phyloP scores from a whole-genome alignment of 2,113 vertebrate genomes.

The Eublepharis macularius region DNA sequence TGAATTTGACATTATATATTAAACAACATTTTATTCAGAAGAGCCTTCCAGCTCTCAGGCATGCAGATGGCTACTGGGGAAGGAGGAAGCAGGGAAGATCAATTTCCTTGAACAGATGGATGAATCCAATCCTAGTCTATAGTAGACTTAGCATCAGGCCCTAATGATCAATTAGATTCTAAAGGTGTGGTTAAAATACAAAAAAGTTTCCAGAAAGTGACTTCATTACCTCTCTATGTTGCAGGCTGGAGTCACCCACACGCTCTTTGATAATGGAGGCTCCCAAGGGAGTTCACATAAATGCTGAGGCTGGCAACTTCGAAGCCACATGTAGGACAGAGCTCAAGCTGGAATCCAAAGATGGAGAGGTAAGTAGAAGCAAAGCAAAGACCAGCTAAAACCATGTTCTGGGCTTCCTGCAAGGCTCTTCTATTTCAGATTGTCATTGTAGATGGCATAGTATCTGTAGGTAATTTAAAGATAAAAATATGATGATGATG shows the following conservation, averaged over 20 bases:
- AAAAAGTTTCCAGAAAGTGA: background rate
- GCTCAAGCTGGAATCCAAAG: constrained; percentile 96
- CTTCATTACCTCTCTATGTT: constrained; percentile 13
- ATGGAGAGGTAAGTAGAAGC: constrained; percentile 86
- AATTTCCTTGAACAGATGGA: no score
- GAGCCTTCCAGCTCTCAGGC: no score
- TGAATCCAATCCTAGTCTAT: background rate
- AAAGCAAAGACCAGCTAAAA: accelerated
- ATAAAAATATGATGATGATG: background rate
- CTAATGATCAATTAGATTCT: background rate
- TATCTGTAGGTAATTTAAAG: background rate
- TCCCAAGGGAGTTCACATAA: constrained; percentile 94
- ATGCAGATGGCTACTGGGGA: no score
- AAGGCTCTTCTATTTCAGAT: background rate
- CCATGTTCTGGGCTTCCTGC: background rate
- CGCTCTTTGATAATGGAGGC: constrained; percentile 95
- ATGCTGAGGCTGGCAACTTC: constrained; percentile 95
- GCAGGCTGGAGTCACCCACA: constrained; percentile 94
- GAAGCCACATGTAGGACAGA: constrained; percentile 94
- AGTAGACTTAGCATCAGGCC: background rate
- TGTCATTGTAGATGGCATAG: background rate
- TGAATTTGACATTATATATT: no score
- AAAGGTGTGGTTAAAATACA: background rate
- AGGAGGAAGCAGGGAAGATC: no score
- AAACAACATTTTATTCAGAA: no score